Evolutionary conservation across 2,797 vertebrate genomes (phyloP).

Genomic region (Phoeniculus purpureus): DNA sequence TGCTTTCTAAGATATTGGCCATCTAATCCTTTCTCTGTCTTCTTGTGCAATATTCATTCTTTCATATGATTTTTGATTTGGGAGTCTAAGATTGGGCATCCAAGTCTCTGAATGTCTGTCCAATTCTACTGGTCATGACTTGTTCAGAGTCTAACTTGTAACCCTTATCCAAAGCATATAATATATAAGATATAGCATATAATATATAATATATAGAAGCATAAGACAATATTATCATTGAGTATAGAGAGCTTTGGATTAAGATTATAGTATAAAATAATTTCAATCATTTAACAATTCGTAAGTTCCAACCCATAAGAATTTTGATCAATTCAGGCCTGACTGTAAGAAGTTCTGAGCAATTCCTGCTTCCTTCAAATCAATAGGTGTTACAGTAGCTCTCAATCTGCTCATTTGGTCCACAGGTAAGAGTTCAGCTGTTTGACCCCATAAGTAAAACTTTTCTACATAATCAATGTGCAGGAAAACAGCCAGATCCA

Average conservation of each 20-base stretch:
- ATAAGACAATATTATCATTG: not conserved
- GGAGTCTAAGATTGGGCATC: not conserved
- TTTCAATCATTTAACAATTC: not conserved
- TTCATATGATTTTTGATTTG: not conserved
- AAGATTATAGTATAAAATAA: not conserved
- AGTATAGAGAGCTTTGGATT: not conserved
- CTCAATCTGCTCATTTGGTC: slow-evolving; percentile 40
- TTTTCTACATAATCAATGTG: slow-evolving; percentile 13
- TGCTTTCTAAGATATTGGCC: not conserved
- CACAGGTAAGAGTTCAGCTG: slow-evolving; percentile 19
- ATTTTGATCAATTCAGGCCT: slow-evolving; percentile 21
- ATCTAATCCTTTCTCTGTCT: not conserved
- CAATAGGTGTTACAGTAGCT: slow-evolving; percentile 22
- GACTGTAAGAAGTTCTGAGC: not conserved
- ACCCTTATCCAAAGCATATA: not conserved
- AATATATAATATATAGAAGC: too few relatives aligned
- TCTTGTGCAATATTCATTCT: not conserved
- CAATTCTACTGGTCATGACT: not conserved
- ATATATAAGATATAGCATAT: too few relatives aligned
- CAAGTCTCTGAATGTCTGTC: not conserved
- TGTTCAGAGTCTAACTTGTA: not conserved
- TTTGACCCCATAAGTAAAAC: slow-evolving; percentile 28
- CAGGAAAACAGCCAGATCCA: not conserved
- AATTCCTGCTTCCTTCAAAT: slow-evolving; percentile 27
- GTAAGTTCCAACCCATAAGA: not conserved